Evolutionary conservation across 2,888 invertebrate species (phyloP).

Genomic region (Heteromyza rotundicornis): DNA sequence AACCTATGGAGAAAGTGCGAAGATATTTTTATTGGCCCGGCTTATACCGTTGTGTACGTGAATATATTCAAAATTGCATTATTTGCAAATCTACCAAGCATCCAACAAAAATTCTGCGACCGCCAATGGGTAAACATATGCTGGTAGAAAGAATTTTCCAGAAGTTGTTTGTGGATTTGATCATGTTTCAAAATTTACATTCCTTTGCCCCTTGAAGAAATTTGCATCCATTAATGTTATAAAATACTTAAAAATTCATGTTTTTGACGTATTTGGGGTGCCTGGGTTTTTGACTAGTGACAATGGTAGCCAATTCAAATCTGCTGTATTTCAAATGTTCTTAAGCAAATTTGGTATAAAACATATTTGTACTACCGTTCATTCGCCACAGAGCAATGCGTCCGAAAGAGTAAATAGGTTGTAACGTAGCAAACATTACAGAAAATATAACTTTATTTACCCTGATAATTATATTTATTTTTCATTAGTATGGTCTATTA

Average conservation of each 20-base stretch:
- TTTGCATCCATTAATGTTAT: background rate
- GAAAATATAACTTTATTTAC: no score
- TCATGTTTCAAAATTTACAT: constrained; percentile 19
- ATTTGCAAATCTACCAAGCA: background rate
- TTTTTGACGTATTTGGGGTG: constrained; percentile 5
- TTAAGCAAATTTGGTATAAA: background rate
- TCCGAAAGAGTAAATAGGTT: constrained; percentile 2
- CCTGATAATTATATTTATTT: no score
- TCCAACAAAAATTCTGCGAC: background rate
- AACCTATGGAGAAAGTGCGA: background rate
- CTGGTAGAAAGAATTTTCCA: constrained; percentile 10
- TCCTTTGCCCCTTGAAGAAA: background rate
- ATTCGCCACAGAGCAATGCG: constrained; percentile 1
- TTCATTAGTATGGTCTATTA: no score
- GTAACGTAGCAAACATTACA: no score
- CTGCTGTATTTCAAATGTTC: background rate
- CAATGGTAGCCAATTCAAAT: constrained; percentile 11
- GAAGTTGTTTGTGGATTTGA: constrained; percentile 18
- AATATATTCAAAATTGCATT: background rate
- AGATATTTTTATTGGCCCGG: constrained; percentile 12
- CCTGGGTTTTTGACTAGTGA: background rate
- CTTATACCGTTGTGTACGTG: background rate
- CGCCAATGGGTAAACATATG: background rate
- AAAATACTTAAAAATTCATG: background rate
- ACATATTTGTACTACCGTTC: background rate